Evolutionary conservation across 2,888 invertebrate genomes (phyloP), one percentile per base, ranked within the genome.

Genomic region (Tromatobia lineatoria): DNA sequence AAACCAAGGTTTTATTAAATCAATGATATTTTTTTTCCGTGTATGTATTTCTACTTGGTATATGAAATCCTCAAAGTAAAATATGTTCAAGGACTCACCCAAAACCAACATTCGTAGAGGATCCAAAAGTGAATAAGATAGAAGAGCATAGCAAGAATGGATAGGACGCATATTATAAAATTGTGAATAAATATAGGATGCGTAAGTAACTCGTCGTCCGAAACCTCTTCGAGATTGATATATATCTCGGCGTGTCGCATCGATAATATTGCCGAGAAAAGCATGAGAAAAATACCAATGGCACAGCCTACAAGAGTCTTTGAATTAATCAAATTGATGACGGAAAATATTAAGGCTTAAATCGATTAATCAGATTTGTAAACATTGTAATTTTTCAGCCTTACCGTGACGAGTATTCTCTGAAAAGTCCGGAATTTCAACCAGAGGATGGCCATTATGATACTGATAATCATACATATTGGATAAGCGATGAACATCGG

Each of bases 181-280:
- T 91, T 92, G 79, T 93, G 93, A 59, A 91, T 86, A 76, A 92
- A 94, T 69, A 93, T 80, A 0, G 93, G 93, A 90, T 93, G 92
- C 2, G 52, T 23, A 3, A 91, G 69, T 59, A 93, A 81, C 45
- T 92, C 90, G 3, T 88, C 87, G 71, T 93, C 93, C 11, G 88
- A 84, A n/a, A 93, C 85, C 78, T 86, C 75, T 6, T 88, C 87
- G 15, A 92, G 59, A 83, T 93, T 90, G n/a, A 94, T 90, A 75
- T 93, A 86, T 3, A 85, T 82, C 80, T 93, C 90, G 2, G 89
- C 91, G 61, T 92, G 92, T 82, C 88, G 87, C 93, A 93, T 93
- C 18, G 91, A 90, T 45, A 87, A 86, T 73, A 93, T 84, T 47
- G 89, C 92, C 18, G 88, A 87, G 13, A 82, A 23, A 3, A 93